phyloP scores from a whole-genome alignment of 2,888 invertebrate species.

The Eretmocerus hayati region DNA sequence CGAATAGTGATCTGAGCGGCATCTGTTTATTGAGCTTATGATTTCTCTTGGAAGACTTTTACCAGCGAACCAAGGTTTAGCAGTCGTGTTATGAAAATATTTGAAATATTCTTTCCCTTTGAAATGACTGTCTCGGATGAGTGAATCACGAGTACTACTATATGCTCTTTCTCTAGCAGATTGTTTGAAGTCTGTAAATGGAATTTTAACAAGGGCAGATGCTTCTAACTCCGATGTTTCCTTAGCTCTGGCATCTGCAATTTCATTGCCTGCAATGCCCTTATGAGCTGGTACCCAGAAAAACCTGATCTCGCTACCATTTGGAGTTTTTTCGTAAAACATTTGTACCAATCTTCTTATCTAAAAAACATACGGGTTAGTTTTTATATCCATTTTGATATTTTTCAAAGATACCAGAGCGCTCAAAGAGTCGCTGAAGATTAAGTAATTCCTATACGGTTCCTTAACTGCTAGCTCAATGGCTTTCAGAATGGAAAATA shows the following conservation, averaged over 20 bases:
- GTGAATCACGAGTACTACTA: neutral
- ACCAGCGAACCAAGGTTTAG: neutral
- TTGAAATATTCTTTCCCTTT: neutral
- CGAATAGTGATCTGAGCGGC: neutral
- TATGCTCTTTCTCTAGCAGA: neutral
- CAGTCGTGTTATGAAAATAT: neutral
- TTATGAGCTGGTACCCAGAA: neutral
- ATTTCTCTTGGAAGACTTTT: neutral
- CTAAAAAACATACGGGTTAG: neutral
- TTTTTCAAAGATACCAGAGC: neutral
- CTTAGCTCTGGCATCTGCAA: neutral
- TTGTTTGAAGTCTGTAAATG: neutral
- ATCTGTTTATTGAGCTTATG: neutral
- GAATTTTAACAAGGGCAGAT: neutral
- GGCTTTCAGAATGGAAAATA: neutral
- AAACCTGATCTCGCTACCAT: neutral
- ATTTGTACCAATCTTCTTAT: neutral
- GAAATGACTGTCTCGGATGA: neutral
- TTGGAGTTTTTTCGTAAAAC: neutral
- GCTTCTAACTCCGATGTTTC: neutral
- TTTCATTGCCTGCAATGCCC: neutral
- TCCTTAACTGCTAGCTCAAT: neutral
- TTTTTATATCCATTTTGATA: neutral
- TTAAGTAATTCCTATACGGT: neutral
- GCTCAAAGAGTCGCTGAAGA: neutral